Conservation (phyloP, 2,888 invertebrate genomes). For the Panzeria rudis region DNA sequence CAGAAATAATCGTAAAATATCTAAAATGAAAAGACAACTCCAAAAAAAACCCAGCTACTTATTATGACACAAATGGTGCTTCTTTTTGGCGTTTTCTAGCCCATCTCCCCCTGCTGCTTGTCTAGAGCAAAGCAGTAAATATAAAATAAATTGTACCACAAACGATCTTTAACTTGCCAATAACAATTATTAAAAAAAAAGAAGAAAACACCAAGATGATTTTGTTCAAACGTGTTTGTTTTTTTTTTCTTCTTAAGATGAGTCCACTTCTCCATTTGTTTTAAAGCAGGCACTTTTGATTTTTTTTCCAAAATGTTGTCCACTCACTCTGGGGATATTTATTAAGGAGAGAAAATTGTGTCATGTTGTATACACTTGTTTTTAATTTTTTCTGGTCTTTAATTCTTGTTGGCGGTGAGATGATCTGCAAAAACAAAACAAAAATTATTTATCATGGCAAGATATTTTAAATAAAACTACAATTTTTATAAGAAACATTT, state of each 20-base stretch:
- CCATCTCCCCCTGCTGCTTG: not conserved
- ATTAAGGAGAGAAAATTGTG: constrained; percentile 51
- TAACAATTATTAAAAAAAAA: not conserved
- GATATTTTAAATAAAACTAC: constrained; percentile 29
- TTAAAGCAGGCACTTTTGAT: constrained; percentile 20
- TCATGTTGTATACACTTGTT: constrained; percentile 55
- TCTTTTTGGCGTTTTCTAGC: constrained; percentile 50
- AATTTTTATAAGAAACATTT: constrained; percentile 2
- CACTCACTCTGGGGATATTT: constrained; percentile 27
- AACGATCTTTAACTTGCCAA: constrained; percentile 46
- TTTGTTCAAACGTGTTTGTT: constrained; percentile 4
- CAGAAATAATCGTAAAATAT: constrained; percentile 30
- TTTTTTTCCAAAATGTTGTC: constrained; percentile 41
- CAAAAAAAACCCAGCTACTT: constrained; percentile 49
- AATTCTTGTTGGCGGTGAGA: constrained; percentile 6
- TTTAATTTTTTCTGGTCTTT: not conserved
- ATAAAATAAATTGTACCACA: constrained; percentile 2
- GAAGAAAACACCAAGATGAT: constrained; percentile 6
- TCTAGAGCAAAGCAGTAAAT: not conserved
- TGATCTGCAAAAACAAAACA: constrained; percentile 22
- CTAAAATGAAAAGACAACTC: constrained; percentile 26
- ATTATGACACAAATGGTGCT: constrained; percentile 70
- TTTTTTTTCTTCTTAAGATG: constrained; percentile 1
- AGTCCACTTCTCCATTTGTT: constrained; percentile 8
- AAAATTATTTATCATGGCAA: constrained; percentile 24